phyloP scores from a whole-genome alignment of 2,797 vertebrate species.

The Valencia hispanica region DNA sequence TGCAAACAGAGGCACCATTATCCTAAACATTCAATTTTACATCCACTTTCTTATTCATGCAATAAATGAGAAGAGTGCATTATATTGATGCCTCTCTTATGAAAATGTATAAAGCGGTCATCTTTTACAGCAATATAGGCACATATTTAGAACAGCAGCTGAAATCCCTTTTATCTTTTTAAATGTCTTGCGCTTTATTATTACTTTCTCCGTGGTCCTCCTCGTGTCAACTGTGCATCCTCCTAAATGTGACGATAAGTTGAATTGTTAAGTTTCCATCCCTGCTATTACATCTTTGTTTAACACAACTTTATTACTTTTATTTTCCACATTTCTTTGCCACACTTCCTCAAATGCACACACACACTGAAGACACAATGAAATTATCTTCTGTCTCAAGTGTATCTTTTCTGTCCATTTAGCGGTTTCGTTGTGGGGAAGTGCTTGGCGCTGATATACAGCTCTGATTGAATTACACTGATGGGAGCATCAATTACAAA shows the following conservation, averaged over 20 bases:
- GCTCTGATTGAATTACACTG: slow-evolving; percentile 76
- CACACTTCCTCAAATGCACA: slow-evolving; percentile 20
- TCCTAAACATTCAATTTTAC: neutral
- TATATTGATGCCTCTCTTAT: neutral
- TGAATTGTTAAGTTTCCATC: slow-evolving; percentile 31
- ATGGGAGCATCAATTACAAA: slow-evolving; percentile 75
- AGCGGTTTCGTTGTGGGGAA: slow-evolving; percentile 66
- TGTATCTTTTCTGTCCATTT: slow-evolving; percentile 77
- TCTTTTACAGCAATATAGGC: neutral
- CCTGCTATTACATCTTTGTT: slow-evolving; percentile 45
- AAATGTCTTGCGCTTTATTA: neutral
- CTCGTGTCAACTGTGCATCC: slow-evolving; percentile 10
- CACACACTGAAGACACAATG: slow-evolving; percentile 46
- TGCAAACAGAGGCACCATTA: neutral
- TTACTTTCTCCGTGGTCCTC: neutral
- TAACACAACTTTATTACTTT: slow-evolving; percentile 42
- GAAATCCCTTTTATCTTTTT: neutral
- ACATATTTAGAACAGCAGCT: neutral
- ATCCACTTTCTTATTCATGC: neutral
- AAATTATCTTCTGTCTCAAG: slow-evolving; percentile 69
- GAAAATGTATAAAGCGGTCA: neutral
- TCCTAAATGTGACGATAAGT: slow-evolving; percentile 19
- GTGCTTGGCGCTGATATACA: slow-evolving; percentile 71
- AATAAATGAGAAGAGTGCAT: neutral
- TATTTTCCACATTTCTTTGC: slow-evolving; percentile 27